Conservation (phyloP, 2,113 vertebrate species). For the Ammodytes dubius region DNA sequence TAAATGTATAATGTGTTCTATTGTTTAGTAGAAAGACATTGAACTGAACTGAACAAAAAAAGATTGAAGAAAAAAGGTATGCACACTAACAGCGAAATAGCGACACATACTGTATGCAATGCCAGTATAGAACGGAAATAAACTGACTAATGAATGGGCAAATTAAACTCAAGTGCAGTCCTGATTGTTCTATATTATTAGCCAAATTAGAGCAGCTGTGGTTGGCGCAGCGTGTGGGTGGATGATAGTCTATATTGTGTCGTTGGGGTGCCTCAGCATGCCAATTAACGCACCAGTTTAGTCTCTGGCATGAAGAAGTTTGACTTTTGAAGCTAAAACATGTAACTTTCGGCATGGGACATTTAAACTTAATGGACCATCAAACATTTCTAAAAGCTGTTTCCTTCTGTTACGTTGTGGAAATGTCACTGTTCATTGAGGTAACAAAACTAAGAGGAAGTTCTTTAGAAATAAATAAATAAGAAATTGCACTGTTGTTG, state of each 20-base stretch:
- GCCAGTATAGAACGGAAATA: background rate
- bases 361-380: background rate
- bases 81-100: background rate
- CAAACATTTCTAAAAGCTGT: background rate
- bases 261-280: background rate
- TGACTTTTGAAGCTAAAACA: slow-evolving; percentile 5
- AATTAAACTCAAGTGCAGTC: background rate
- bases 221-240: slow-evolving; percentile 12
- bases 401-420: background rate
- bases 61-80: background rate
- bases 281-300: slow-evolving; percentile 15
- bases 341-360: slow-evolving; percentile 10
- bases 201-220: slow-evolving; percentile 10
- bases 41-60: no score
- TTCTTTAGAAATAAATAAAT: background rate
- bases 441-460: background rate
- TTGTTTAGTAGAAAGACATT: no score
- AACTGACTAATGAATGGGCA: background rate
- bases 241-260: slow-evolving; percentile 15
- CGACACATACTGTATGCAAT: background rate
- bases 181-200: background rate
- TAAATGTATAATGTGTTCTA: no score
- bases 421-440: background rate
- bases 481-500: background rate
- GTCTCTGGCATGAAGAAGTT: background rate